These are phyloP conservation scores for Caenorhabditis angaria DNA, from an alignment of 2,888 invertebrate species.

Conservation along the genomic window DNA sequence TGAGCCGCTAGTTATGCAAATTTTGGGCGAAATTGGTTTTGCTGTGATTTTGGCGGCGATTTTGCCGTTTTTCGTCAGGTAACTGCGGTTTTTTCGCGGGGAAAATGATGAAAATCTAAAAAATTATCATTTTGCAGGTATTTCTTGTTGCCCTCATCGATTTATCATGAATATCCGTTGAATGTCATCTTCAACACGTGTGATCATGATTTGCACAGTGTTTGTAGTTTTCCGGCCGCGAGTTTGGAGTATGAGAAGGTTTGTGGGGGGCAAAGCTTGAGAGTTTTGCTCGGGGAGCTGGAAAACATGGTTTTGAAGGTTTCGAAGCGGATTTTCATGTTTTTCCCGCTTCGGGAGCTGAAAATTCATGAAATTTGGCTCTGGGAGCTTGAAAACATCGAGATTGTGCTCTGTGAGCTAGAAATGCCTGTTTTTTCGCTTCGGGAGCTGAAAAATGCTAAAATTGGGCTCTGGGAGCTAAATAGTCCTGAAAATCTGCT, in stretches of 20 bases:
- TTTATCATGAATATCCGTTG: constrained; percentile 55
- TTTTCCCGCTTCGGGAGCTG: not conserved
- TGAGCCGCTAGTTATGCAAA: not conserved
- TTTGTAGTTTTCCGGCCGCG: constrained; percentile 68
- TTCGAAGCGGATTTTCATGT: not conserved
- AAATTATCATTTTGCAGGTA: constrained; percentile 28
- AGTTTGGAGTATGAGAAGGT: constrained; percentile 53
- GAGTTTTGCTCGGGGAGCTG: too few species aligned
- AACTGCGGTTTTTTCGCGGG: too few species aligned
- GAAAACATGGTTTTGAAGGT: too few species aligned
- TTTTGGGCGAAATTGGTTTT: not conserved
- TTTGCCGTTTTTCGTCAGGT: not conserved
- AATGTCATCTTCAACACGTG: constrained; percentile 66
- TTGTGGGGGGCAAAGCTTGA: too few species aligned
- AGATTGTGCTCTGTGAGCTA: too few species aligned
- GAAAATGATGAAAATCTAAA: not conserved
- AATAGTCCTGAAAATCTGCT: not conserved
- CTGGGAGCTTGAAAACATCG: too few species aligned
- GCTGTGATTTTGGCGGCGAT: not conserved
- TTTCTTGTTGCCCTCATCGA: constrained; percentile 45
- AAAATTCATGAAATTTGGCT: not conserved
- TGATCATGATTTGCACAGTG: constrained; percentile 61
- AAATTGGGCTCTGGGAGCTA: not conserved
- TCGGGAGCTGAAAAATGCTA: too few species aligned
- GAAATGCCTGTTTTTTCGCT: too few species aligned